A percentile compares a stretch with the other conserved stretches of the same genome.
Evolutionary conservation across 2,888 invertebrate species (phyloP).

Genomic region (Oscheius sp.): DNA sequence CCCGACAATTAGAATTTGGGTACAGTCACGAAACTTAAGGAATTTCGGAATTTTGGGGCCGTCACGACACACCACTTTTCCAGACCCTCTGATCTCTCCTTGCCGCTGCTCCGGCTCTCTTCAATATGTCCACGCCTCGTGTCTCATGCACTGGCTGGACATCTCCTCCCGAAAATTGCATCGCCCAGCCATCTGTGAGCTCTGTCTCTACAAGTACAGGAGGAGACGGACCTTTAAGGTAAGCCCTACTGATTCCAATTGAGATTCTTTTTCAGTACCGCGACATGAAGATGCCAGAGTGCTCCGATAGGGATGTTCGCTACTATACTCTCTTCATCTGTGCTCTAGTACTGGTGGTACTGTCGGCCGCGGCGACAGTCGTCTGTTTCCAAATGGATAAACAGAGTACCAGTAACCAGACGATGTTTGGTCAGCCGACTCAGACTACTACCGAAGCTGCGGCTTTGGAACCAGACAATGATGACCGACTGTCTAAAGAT

Average conservation of each 20-base stretch:
- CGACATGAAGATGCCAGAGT: conserved; percentile 76
- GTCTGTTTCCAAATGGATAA: conserved; percentile 74
- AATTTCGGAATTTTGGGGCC: too few relatives aligned
- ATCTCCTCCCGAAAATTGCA: conserved; percentile 75
- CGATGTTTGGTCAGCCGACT: neutral
- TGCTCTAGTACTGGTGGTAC: conserved; percentile 76
- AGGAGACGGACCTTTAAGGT: conserved; percentile 77
- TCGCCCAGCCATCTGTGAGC: conserved; percentile 77
- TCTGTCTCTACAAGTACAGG: conserved; percentile 77
- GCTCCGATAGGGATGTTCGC: conserved; percentile 76
- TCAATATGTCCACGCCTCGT: conserved; percentile 77
- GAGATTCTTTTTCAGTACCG: conserved; percentile 74
- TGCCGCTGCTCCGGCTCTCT: conserved; percentile 77
- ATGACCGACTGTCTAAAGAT: conserved; percentile 17
- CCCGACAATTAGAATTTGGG: too few relatives aligned
- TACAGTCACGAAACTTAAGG: too few relatives aligned
- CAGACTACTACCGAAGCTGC: neutral
- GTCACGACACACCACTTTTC: neutral
- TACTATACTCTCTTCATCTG: conserved; percentile 76
- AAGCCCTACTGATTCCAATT: neutral
- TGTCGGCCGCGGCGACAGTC: conserved; percentile 77
- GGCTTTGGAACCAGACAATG: neutral
- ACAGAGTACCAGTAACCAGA: conserved; percentile 22
- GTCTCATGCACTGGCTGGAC: conserved; percentile 78
- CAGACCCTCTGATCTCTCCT: conserved; percentile 75